Evolutionary conservation across 2,888 invertebrate species (phyloP), one percentile per base, ranked within the genome.

Genomic region (Sphecodes monilicornis): DNA sequence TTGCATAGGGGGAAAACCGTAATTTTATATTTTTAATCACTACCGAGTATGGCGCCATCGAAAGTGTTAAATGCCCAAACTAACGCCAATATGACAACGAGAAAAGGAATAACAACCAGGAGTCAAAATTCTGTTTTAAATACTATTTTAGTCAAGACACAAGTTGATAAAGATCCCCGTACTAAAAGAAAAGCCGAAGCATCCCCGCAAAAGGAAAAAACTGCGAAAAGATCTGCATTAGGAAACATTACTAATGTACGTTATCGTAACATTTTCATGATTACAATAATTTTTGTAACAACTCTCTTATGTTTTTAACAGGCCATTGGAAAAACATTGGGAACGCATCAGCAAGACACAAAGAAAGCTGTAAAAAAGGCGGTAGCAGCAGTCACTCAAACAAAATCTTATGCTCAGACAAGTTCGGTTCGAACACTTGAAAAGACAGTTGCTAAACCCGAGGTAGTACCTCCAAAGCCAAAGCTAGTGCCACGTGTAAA

Each of bases 221-320:
- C 96, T 75, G 96, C 97, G 8, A 98, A 98, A 94, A 96, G 98
- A 91, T 97, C 98, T 66, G 98, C 98, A 4, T 96, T 98, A 93
- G 98, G 97, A 85, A 98, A 98, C 94, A 96, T 98, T 89, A 98
- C 98, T 75, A 98, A 98, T 95, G 97, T 97, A 87, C 90, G 92
- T 91, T 78, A 5, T 16, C 26, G 18, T 0, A 66, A 6, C 16
- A 60, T 64, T 64, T 76, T n/a, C 22, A 6, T 32, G 8, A 32
- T 41, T 64, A 1, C 22, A 71, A 29, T 73, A 22, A 18, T 4
- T 68, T 66, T 66, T 54, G 13, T 0, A n/a, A 22, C 8, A 5
- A 26, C 26, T 41, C 57, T 69, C 39, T 74, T 41, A 54, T 32
- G 0, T 43, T 32, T 11, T 60, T 71, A 36, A 76, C 13, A 94